phyloP scores from a whole-genome alignment of 2,113 vertebrate genomes.

The Speoplatyrhinus poulsoni region DNA sequence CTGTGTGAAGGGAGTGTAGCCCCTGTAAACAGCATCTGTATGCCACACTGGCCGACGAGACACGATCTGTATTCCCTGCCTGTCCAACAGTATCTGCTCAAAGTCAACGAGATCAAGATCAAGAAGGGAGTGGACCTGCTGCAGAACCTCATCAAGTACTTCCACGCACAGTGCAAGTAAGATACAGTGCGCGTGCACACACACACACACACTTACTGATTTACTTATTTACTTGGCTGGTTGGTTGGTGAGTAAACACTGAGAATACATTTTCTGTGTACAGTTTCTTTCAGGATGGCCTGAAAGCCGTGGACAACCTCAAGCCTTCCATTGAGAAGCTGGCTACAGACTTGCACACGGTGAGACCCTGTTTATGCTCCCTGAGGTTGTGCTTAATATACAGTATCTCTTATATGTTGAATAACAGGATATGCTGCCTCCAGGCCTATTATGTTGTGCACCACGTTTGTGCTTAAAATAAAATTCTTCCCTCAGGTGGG shows the following conservation, averaged over 20 bases:
- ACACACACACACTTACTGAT: not conserved
- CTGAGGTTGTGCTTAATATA: too few relatives aligned
- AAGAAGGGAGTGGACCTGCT: constrained; percentile 98
- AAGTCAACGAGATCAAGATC: constrained; percentile 99
- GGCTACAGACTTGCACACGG: constrained; percentile 93
- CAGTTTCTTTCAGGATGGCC: constrained; percentile 98
- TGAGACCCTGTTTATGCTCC: constrained; percentile 58
- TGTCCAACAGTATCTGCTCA: constrained; percentile 80
- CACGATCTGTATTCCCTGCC: constrained; percentile 21
- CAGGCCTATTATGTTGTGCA: too few relatives aligned
- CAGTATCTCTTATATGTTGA: too few relatives aligned
- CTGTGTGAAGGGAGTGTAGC: constrained; percentile 26
- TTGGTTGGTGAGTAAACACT: not conserved
- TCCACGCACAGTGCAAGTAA: constrained; percentile 92
- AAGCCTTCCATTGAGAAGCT: constrained; percentile 97
- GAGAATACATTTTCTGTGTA: not conserved
- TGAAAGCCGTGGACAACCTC: constrained; percentile 97
- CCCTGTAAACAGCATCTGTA: not conserved
- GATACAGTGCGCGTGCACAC: constrained; percentile 12
- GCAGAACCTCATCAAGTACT: constrained; percentile 98
- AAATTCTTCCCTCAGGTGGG: too few relatives aligned
- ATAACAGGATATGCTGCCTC: too few relatives aligned
- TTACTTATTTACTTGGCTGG: not conserved
- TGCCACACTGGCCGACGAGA: not conserved
- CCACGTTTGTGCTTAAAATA: too few relatives aligned